phyloP scores from a whole-genome alignment of 2,888 invertebrate species.

The Sicus ferrugineus region DNA sequence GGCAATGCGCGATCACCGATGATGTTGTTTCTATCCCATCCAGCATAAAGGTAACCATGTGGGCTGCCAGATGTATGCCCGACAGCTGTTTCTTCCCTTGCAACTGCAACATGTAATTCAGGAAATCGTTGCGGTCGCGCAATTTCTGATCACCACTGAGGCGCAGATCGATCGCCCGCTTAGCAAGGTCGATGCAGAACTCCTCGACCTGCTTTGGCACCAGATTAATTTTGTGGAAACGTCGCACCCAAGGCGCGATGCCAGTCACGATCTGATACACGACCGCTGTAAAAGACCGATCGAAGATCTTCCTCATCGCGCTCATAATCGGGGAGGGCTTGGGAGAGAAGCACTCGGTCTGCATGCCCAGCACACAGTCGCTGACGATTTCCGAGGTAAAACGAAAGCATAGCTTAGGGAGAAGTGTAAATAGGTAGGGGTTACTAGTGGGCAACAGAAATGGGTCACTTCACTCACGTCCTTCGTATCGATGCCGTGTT shows the following conservation, averaged over 20 bases:
- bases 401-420: constrained; percentile 51
- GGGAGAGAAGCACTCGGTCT: constrained; percentile 61
- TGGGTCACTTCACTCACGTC: constrained; percentile 44
- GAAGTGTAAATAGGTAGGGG: not conserved
- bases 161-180: constrained; percentile 50
- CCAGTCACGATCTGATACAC: constrained; percentile 46
- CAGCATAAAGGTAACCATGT: constrained; percentile 59
- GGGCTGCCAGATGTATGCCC: constrained; percentile 47
- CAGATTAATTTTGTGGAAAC: constrained; percentile 48
- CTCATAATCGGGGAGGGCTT: constrained; percentile 55
- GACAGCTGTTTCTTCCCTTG: constrained; percentile 51
- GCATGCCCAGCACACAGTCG: constrained; percentile 65
- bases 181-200: constrained; percentile 53
- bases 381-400: constrained; percentile 65
- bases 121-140: constrained; percentile 55
- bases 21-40: constrained; percentile 63
- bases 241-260: constrained; percentile 49
- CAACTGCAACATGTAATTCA: constrained; percentile 58
- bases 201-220: constrained; percentile 69
- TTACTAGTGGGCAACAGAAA: not conserved
- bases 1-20: constrained; percentile 48
- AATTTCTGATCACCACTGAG: constrained; percentile 38
- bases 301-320: constrained; percentile 53
- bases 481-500: constrained; percentile 62
- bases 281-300: constrained; percentile 46